Percentiles rank a stretch among this genome's conserved stretches.
Conservation (phyloP, 2,888 invertebrate genomes). For the Leucoma salicis region DNA sequence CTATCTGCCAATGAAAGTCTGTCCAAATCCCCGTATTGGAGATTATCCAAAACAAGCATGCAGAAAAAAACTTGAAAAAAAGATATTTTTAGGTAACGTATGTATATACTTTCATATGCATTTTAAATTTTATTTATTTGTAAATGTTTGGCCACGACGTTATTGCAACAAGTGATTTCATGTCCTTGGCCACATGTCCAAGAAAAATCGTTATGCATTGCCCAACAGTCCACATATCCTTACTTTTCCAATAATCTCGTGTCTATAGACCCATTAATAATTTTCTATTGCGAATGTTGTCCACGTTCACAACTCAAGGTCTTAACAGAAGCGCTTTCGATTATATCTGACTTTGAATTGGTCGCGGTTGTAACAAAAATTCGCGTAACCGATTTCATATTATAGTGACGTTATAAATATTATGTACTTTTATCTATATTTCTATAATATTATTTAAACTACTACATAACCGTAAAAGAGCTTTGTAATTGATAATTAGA, state of each 20-base stretch:
- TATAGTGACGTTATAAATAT: not conserved
- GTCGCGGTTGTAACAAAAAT: constrained; percentile 12
- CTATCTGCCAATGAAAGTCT: no score
- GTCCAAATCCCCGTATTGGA: no score
- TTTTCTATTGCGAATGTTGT: constrained; percentile 12
- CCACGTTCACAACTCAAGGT: constrained; percentile 19
- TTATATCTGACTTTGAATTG: constrained; percentile 7
- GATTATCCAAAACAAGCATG: no score
- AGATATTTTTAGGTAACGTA: no score
- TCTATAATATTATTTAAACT: no score
- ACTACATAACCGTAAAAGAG: no score
- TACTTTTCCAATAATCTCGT: constrained; percentile 13
- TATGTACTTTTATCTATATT: constrained; percentile 1
- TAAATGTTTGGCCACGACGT: constrained; percentile 1
- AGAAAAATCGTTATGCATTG: not conserved
- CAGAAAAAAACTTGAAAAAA: no score
- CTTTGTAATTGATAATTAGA: no score
- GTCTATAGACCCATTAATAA: constrained; percentile 7
- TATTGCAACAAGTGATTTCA: not conserved
- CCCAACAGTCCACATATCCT: constrained; percentile 12
- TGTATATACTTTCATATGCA: no score
- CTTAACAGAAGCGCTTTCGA: constrained; percentile 18
- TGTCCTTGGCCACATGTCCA: not conserved
- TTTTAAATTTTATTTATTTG: no score
- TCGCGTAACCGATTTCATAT: constrained; percentile 5